These are phyloP conservation scores for Myotis brandtii DNA, from an alignment of 2,113 vertebrate species.

Conservation along the genomic window DNA sequence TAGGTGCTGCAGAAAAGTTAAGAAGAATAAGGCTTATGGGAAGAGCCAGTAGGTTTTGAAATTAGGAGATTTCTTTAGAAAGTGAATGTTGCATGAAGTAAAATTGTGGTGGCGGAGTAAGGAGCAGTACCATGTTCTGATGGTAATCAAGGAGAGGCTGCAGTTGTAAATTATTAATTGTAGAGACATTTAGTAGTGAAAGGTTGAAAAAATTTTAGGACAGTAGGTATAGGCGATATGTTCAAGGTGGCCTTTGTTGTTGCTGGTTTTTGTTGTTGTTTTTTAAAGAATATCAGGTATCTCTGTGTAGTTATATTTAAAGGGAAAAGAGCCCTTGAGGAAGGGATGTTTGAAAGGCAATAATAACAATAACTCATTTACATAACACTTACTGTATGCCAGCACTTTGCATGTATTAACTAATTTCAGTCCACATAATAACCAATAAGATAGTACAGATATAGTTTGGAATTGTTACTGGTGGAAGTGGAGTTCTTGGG, in stretches of 20 bases:
- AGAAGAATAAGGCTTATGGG: not conserved
- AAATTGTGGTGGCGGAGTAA: not conserved
- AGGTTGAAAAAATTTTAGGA: not conserved
- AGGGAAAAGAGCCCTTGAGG: slow-evolving; percentile 13
- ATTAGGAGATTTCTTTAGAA: slow-evolving; percentile 29
- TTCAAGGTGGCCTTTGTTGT: not conserved
- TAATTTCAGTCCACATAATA: not conserved
- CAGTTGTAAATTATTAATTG: slow-evolving; percentile 8
- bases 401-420: not conserved
- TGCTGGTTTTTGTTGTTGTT: not conserved
- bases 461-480: not conserved
- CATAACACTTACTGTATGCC: not conserved
- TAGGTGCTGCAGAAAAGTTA: not conserved
- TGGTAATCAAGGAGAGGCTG: not conserved
- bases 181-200: slow-evolving; percentile 1
- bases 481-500: not conserved
- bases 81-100: not conserved
- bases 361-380: not conserved
- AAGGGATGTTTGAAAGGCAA: slow-evolving; percentile 14
- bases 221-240: not conserved
- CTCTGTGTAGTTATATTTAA: not conserved
- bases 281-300: not conserved
- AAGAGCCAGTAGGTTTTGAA: slow-evolving; percentile 10
- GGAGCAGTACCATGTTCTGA: not conserved
- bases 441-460: not conserved